Percentiles rank a stretch among this genome's conserved stretches.
These are phyloP conservation scores for Euzophera pinguis DNA, from an alignment of 2,888 invertebrate species.

Conservation along the genomic window DNA sequence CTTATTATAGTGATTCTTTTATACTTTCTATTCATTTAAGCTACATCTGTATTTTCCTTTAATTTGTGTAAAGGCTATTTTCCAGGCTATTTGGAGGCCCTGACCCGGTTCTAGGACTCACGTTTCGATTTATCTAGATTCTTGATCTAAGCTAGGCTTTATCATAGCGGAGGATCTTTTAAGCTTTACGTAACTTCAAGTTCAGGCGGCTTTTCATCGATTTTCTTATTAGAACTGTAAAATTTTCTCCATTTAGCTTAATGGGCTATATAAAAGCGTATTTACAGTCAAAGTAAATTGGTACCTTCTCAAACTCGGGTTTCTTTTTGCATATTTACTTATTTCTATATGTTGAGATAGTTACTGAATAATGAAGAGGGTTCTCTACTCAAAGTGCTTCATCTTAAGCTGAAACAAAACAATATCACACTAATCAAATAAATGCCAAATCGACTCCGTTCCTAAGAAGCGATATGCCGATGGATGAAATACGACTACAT, in stretches of 20 bases:
- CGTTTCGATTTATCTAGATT: constrained; percentile 56
- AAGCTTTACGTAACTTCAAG: constrained; percentile 51
- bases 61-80: constrained; percentile 1
- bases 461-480: no score
- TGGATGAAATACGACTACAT: not conserved
- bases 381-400: no score
- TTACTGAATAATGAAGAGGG: no score
- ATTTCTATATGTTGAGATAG: no score
- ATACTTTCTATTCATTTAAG: not conserved
- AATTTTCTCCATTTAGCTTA: not conserved
- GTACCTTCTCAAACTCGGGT: no score
- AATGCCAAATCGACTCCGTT: no score
- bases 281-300: no score
- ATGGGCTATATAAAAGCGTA: not conserved
- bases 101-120: constrained; percentile 58
- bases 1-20: no score
- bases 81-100: constrained; percentile 31
- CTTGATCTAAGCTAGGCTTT: constrained; percentile 54
- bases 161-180: constrained; percentile 41
- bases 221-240: constrained; percentile 21
- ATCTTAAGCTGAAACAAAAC: no score
- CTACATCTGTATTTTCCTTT: not conserved
- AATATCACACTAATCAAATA: no score
- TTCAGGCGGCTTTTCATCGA: constrained; percentile 49
- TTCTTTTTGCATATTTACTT: no score